Evolutionary conservation across 2,113 vertebrate species (phyloP).

Genomic region (Sardina pilchardus): DNA sequence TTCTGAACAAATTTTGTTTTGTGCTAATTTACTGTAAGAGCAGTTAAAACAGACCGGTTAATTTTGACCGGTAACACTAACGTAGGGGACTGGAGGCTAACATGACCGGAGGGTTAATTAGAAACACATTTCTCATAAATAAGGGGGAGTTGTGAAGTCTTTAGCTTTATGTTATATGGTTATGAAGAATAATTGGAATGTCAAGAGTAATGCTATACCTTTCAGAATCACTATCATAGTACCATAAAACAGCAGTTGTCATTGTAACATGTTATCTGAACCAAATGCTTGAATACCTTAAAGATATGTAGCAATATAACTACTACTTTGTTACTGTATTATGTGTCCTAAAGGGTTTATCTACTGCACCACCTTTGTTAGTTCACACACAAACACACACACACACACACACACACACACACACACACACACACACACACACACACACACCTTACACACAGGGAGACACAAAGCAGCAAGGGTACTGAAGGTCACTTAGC

Average conservation of each 20-base stretch:
- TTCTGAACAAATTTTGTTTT: too few species aligned
- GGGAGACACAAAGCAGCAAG: conserved; percentile 4
- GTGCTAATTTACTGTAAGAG: too few species aligned
- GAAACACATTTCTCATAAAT: background rate
- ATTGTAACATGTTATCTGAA: background rate
- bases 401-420: background rate
- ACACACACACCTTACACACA: background rate
- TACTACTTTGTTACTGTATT: background rate
- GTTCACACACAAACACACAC: background rate
- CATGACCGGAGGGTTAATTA: too few species aligned
- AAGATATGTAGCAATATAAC: background rate
- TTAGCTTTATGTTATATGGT: background rate
- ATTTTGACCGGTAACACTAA: too few species aligned
- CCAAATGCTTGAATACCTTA: too few species aligned
- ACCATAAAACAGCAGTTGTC: background rate
- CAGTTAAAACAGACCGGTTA: too few species aligned
- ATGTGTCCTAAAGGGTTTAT: background rate
- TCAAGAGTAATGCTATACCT: background rate
- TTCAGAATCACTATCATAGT: background rate
- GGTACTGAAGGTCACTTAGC: conserved; percentile 16
- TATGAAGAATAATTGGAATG: background rate
- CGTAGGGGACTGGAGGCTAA: too few species aligned
- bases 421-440: conserved; percentile 11
- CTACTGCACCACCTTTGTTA: background rate
- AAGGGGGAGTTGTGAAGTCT: background rate